Base-by-base conservation (phyloP, 1,140 invertebrate genomes). In the Metopolophium dirhodum region DNA sequence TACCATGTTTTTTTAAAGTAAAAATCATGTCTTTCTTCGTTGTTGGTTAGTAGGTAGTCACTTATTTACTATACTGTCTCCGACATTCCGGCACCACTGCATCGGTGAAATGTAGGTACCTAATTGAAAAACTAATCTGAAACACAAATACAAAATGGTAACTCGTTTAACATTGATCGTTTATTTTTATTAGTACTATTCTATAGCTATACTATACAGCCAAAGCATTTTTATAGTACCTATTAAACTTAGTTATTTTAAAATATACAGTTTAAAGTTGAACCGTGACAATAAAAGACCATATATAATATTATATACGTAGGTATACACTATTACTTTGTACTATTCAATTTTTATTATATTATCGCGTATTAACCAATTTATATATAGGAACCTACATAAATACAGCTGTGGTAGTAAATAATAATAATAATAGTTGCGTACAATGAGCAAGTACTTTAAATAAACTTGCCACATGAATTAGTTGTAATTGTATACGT, bases 121-220 rank as follows among this genome's bases (percentile, higher is more conserved):
- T 41, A 41, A 4, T 37, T 57, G 49, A 37, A 89, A 37, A 89
- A 54, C 20, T 2, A 89, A 89, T 57, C 87, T 35, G 23, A 89
- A 57, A 37, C 18, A 89, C 35, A 89, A 37, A 37, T 89, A 41
- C n/a, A 41, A 89, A 51, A 87, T 51, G 51, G 35, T 35, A 89
- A 54, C 49, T 89, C 87, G 87, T 54, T 87, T 37, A 37, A 89
- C 8, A 57, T 89, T 57, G 49, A 54, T 37, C 9, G 9, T 41
- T 89, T 89, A 54, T 89, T 89, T 89, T 89, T 89, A 89, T 89
- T 57, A 57, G 51, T 89, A 54, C 2, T 54, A 37, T 77, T 77
- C 30, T 18, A 77, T 18, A 35, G 14, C 9, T 61, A 35, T 35
- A 6, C 23, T 41, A 45, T 8, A 37, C 51, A 35, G 35, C 35